Evolutionary conservation across 2,113 vertebrate genomes (phyloP), one percentile per base, ranked within the genome.

Genomic region (Siphamia tubifer): DNA sequence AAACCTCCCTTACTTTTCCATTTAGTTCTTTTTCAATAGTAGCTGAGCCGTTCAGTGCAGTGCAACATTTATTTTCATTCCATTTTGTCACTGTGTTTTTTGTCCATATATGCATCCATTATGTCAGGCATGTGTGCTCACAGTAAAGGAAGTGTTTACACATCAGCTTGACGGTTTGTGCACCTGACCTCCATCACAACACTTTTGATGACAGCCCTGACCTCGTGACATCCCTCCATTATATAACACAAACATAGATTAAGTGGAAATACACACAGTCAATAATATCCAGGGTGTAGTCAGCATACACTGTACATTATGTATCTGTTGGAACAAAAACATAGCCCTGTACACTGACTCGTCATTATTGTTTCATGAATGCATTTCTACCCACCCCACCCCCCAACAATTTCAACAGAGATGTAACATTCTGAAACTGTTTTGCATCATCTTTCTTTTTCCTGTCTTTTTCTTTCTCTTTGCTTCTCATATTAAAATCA

Each of bases 401-500:
- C n/a, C n/a, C n/a, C n/a, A n/a, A n/a, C n/a, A n/a, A 10, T 10
- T 4, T 3, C 10, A 39, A 52, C 3, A 15, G 31, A 17, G 27
- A 34, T 23, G 7, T 36, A 28, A 51, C 40, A 32, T 48, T 19
- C 25, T 36, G 3, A 45, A 39, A 3, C 45, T 44, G 3, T 15
- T 16, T 21, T 38, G 16, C 32, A 17, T 56, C 42, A 4, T 23
- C 27, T 47, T 8, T 23, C 11, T 32, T 9, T 2, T 25, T 27
- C 7, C 8, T 6, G n/a, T 19, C 9, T 74, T n/a, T 24, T 10
- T 24, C 7, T 16, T 32, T 32, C 61, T 58, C 23, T 40, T 52
- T 30, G 47, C 20, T 24, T 34, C 55, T 54, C 62, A 67, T 70
- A 21, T 55, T 56, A 68, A 70, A 67, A 74, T 60, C 64, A 63